Evolutionary conservation across 35 echinoderm and acorn worm genomes (phyloP), one percentile per base, ranked within the genome.

Genomic region (Diadema setosum): DNA sequence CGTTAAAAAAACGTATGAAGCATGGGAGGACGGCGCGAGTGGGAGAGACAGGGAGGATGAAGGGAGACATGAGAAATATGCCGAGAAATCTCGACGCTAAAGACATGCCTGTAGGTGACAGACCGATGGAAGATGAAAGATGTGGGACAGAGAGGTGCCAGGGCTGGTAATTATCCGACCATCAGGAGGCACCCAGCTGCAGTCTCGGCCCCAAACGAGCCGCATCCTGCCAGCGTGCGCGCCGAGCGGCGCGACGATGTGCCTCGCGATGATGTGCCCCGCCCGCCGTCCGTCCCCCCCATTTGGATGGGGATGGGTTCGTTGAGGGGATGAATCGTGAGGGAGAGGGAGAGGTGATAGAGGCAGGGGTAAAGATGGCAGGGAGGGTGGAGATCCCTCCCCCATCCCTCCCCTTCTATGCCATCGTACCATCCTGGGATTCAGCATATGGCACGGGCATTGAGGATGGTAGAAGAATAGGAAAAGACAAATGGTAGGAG

Each of bases 141-240:
- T 67, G 30, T 67, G 30, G 63, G 63, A 67, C 63, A 14, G 63
- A 18, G 63, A 67, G 63, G 63, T 67, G 63, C 63, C 63, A 67
- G 63, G 37, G 63, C 63, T 67, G 4, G 63, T 67, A 67, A 67
- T 67, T 67, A 67, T 67, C 63, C 37, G 27, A 33, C 63, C 37
- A 67, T 67, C 63, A 67, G 63, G 63, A 26, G 63, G 63, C 63
- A 67, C 63, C 63, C 63, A 67, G 63, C 63, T 67, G 63, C 63
- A 67, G 63, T 34, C 63, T 34, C 27, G 63, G 27, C 37, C 63
- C 63, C 63, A 67, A 67, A 67, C 63, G 37, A 67, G 63, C 63
- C 27, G 63, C 37, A 67, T 67, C 63, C 63, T 67, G 63, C 63
- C 15, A 67, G 63, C 30, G 61, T 31, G 63, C 30, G 63, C 23